Conservation (phyloP, 2,888 invertebrate genomes). For the Sclerodermus sp. region DNA sequence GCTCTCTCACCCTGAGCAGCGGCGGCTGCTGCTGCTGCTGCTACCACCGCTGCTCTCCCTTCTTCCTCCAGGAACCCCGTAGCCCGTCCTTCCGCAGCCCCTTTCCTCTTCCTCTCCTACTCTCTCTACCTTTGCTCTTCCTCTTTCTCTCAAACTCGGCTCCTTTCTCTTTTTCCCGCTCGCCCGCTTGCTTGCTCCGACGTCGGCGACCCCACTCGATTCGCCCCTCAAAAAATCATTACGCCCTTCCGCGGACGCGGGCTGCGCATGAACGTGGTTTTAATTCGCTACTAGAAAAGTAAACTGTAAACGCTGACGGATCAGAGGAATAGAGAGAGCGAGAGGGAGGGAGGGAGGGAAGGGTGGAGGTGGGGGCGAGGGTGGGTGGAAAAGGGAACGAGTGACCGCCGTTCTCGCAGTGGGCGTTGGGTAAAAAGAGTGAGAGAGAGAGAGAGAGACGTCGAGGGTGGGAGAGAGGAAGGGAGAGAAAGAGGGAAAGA, state of each 20-base stretch:
- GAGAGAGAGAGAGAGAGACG: conserved; percentile 59
- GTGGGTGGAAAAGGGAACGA: too few species aligned
- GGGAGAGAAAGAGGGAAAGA: conserved; percentile 14
- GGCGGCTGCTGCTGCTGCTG: too few species aligned
- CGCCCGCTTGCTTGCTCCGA: conserved; percentile 14
- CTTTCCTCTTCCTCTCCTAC: conserved; percentile 15
- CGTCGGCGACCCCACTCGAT: conserved; percentile 72
- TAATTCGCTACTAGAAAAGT: conserved; percentile 58
- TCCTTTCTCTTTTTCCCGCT: conserved; percentile 16
- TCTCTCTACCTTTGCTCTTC: background rate
- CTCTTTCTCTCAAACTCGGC: background rate
- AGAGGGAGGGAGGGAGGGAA: conserved; percentile 60
- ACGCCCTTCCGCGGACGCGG: conserved; percentile 72
- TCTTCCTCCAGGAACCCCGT: background rate
- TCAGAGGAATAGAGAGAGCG: conserved; percentile 20
- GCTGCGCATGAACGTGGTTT: conserved; percentile 69
- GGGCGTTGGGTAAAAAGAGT: conserved; percentile 15
- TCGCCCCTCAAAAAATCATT: conserved; percentile 85
- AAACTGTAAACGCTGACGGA: conserved; percentile 48
- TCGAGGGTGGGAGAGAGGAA: conserved; percentile 14
- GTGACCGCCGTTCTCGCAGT: too few species aligned
- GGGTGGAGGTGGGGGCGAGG: conserved; percentile 35
- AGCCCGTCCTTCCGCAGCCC: conserved; percentile 10
- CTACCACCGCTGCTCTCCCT: too few species aligned
- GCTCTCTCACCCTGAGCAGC: conserved; percentile 27